Base-by-base conservation (phyloP, 2,888 invertebrate species). In the Protodeltote pygarga region DNA sequence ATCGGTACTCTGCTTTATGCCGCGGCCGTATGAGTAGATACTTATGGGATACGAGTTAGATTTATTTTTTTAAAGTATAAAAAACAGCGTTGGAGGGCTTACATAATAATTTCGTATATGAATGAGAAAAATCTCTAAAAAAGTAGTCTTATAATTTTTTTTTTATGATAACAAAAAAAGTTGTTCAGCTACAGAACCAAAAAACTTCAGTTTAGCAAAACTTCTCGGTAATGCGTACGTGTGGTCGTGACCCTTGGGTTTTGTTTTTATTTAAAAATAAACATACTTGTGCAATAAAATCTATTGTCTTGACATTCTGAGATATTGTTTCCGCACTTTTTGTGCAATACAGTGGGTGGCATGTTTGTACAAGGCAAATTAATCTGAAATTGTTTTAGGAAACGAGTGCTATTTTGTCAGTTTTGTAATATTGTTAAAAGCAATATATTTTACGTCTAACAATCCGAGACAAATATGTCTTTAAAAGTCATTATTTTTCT, bases 211-310 rank as follows among this genome's bases (percentile, higher is more conserved):
- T 46, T 55, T 37, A 31, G 39, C 31, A 48, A 38, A 42, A 39
- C 53, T 65, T 65, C 67, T 44, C 33, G 46, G 38, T 46, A 52
- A 60, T 73, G 64, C 67, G 58, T 77, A 69, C 79, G 88, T 89
- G 89, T 86, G 89, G 89, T 77, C 86, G 58, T 60, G 67, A 73
- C 74, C 71, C 53, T 44, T 45, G 21, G 24, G 25, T 69, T 65
- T 58, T 76, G 71, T 67, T 73, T 77, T 70, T 66, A 75, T 69
- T 60, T 49, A 41, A 78, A 81, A 79, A 65, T 77, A 79, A 86
- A 88, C 82, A 87, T 77, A 57, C 65, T 71, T 72, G 60, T 57
- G 73, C 69, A 65, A 65, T 67, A 65, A 70, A 67, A 65, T 60
- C 48, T 62, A 67, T 78, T 77, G 74, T 71, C 55, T 54, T 59